phyloP scores from a whole-genome alignment of 1,140 invertebrate species.

The Heliconius hewitsoni region DNA sequence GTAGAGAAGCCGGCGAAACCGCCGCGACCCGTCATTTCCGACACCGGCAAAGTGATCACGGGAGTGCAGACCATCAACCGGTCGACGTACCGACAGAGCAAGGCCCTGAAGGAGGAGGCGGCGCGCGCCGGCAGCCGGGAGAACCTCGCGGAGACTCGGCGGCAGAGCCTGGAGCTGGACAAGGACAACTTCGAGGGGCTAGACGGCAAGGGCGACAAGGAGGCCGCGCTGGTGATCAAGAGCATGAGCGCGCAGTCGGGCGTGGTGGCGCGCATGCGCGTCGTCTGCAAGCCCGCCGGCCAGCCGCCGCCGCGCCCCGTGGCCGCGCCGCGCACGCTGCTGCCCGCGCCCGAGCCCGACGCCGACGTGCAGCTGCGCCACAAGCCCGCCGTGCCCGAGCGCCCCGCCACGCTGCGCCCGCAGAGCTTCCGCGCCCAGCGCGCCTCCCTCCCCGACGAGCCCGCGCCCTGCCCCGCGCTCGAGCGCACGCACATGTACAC shows the following conservation, averaged over 20 bases:
- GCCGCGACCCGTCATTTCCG: conserved; percentile 79
- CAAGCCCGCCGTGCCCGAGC: conserved; percentile 87
- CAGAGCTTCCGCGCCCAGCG: conserved; percentile 79
- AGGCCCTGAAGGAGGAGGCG: conserved; percentile 67
- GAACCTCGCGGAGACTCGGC: conserved; percentile 66
- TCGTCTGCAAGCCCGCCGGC: conserved; percentile 49
- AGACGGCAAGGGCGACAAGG: conserved; percentile 45
- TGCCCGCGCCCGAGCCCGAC: conserved; percentile 55
- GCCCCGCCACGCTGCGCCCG: conserved; percentile 85
- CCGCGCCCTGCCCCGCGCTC: conserved; percentile 77
- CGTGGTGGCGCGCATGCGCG: conserved; percentile 62
- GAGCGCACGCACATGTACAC: conserved; percentile 86
- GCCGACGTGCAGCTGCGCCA: conserved; percentile 67
- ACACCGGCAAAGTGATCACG: conserved; percentile 71
- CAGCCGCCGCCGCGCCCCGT: conserved; percentile 74
- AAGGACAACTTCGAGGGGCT: conserved; percentile 62
- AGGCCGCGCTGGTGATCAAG: conserved; percentile 60
- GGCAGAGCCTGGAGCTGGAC: conserved; percentile 77
- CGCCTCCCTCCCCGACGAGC: conserved; percentile 60
- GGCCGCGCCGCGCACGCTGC: conserved; percentile 82
- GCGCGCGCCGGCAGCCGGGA: conserved; percentile 66
- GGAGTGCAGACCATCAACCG: conserved; percentile 79
- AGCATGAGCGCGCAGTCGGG: conserved; percentile 65
- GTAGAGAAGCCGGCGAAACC: conserved; percentile 82
- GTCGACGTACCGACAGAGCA: conserved; percentile 75